Conservation (phyloP, 2,888 invertebrate genomes). For the Merodon equestris region DNA sequence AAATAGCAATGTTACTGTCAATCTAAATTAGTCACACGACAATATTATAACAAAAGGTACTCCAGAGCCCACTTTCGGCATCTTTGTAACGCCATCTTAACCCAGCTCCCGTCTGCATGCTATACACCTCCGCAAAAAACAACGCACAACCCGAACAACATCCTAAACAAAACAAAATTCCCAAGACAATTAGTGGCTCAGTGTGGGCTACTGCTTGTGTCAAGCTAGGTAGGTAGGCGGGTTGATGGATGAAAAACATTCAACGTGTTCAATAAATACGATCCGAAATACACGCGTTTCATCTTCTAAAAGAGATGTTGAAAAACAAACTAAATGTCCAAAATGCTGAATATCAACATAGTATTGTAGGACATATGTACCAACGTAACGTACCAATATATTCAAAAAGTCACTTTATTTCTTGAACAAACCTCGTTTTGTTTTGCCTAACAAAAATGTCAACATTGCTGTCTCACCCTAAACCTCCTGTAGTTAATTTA, state of each 20-base stretch:
- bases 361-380: too few relatives aligned
- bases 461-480: too few relatives aligned
- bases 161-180: constrained; percentile 43
- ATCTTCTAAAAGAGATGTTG: too few relatives aligned
- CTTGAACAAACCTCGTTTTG: too few relatives aligned
- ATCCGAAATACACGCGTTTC: too few relatives aligned
- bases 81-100: constrained; percentile 42
- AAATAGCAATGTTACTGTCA: constrained; percentile 41
- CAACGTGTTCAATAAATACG: constrained; percentile 24
- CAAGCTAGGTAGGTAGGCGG: background rate
- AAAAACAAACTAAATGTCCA: too few relatives aligned
- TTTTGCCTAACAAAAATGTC: too few relatives aligned
- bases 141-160: constrained; percentile 26
- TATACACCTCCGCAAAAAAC: background rate
- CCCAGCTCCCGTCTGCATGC: constrained; percentile 10
- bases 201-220: constrained; percentile 57
- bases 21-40: constrained; percentile 58
- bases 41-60: constrained; percentile 53
- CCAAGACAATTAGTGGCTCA: constrained; percentile 68
- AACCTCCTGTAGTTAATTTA: too few relatives aligned
- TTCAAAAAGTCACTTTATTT: too few relatives aligned
- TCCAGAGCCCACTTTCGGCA: constrained; percentile 42
- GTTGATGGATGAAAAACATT: constrained; percentile 12
- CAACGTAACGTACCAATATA: too few relatives aligned
- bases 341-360: too few relatives aligned